These are phyloP conservation scores for Neodiprion pinetum DNA, from an alignment of 1,140 invertebrate genomes.

Conservation along the genomic window DNA sequence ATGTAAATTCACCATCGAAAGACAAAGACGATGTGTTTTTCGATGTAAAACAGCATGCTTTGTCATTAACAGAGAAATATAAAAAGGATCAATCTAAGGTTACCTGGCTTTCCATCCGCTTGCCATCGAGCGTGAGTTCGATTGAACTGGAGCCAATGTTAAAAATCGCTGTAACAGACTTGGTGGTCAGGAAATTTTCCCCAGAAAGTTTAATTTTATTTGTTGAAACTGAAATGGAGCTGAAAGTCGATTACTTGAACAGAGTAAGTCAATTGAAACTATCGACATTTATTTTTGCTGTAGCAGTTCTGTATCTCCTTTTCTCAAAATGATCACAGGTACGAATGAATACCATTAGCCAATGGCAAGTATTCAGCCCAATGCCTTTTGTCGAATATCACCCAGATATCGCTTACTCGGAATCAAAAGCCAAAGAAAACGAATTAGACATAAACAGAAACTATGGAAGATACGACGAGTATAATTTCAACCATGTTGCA, in stretches of 20 bases:
- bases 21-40: conserved; percentile 71
- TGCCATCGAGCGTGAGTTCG: conserved; percentile 58
- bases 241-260: conserved; percentile 84
- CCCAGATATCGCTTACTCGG: conserved; percentile 67
- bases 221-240: conserved; percentile 69
- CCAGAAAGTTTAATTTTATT: conserved; percentile 74
- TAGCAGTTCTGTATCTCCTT: not conserved
- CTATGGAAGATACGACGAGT: conserved; percentile 80
- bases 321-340: conserved; percentile 65
- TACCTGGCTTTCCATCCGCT: conserved; percentile 73
- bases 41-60: conserved; percentile 69
- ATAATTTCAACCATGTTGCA: conserved; percentile 75
- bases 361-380: conserved; percentile 82
- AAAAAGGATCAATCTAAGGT: conserved; percentile 74
- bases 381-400: conserved; percentile 83
- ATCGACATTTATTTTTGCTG: conserved; percentile 17
- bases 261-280: conserved; percentile 63
- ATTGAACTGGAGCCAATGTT: conserved; percentile 55
- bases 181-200: conserved; percentile 73
- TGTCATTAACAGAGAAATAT: conserved; percentile 71
- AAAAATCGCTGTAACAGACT: conserved; percentile 75
- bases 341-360: conserved; percentile 84
- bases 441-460: conserved; percentile 78
- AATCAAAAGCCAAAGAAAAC: conserved; percentile 62
- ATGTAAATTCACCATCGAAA: conserved; percentile 68